Percentiles rank a stretch among this genome's conserved stretches.
phyloP scores from a whole-genome alignment of 2,797 vertebrate genomes.

The Molothrus aeneus region DNA sequence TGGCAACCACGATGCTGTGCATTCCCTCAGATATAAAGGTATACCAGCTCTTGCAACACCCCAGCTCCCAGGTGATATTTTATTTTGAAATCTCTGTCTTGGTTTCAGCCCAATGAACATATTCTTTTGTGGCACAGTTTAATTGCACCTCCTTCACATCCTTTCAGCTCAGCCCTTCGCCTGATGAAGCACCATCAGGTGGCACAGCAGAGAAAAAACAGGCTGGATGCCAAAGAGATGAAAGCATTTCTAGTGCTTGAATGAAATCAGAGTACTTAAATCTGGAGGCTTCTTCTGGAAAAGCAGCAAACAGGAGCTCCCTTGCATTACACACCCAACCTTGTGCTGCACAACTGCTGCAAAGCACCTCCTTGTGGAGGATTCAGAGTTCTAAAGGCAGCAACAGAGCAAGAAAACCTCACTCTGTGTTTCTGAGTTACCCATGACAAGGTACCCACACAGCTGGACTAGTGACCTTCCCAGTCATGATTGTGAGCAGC shows the following conservation, averaged over 20 bases:
- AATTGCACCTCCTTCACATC: neutral
- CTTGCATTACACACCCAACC: accelerated
- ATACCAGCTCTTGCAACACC: neutral
- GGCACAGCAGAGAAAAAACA: neutral
- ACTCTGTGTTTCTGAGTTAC: neutral
- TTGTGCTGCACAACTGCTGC: neutral
- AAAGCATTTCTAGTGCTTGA: neutral
- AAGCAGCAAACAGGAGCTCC: neutral
- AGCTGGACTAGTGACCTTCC: neutral
- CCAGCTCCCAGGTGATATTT: neutral
- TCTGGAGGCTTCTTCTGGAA: neutral
- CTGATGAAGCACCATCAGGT: constrained; percentile 37
- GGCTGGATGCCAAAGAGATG: neutral
- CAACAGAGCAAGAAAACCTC: neutral
- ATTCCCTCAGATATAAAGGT: neutral
- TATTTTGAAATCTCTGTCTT: neutral
- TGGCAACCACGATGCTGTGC: neutral
- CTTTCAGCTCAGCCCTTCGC: neutral
- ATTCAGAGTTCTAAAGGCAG: neutral
- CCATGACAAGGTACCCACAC: neutral
- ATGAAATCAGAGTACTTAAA: neutral
- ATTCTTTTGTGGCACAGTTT: neutral
- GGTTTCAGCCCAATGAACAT: neutral
- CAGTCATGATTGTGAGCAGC: neutral
- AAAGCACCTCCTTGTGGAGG: neutral